Evolutionary conservation across 2,797 vertebrate species (phyloP), one percentile per base, ranked within the genome.

Genomic region (Enteromius paludinosus): DNA sequence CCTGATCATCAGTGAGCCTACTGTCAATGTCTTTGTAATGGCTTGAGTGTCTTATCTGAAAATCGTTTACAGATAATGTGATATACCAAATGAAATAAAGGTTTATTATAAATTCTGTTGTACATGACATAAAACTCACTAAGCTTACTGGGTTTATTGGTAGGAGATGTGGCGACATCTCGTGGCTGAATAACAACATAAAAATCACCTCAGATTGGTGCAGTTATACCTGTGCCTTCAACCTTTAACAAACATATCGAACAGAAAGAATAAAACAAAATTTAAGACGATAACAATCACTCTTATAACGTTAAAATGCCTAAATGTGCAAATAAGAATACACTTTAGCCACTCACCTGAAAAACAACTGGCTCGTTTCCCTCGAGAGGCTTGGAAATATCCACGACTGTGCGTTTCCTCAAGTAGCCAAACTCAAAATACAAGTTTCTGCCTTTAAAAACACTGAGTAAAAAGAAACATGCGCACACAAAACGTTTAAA

Each of bases 111-210:
- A 30, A 25, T 33, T n/a, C 33, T 2, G 3, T n/a, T 49, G 33
- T 12, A 15, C 23, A 20, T 17, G 9, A 14, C 14, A 35, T 45
- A 47, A 64, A 64, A 49, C 70, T 20, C 11, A 52, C 3, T 49
- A 30, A 6, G 0, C 0, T 25, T 45, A 28, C 1, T 0, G 23
- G 25, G 72, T 38, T 54, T 38, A 56, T 43, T 15, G 1, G 1
- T 56, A 62, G 38, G 35, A 41, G n/a, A 25, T 54, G n/a, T 70
- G 78, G 78, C 64, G 78, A 69, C 78, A 79, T 56, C 78, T 68
- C 15, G 65, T 69, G 78, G 78, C 20, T 1, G 33, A 41, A 30
- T 30, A 30, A 54, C 14, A 49, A 18, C 23, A 43, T 43, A 12
- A 10, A 43, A 43, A 62, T 4, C 6, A 45, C 17, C 35, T 61